Percentiles rank a stretch among this genome's conserved stretches.
These are phyloP conservation scores for Gymnoscelis rufifasciata DNA, from an alignment of 2,888 invertebrate species.

Conservation along the genomic window DNA sequence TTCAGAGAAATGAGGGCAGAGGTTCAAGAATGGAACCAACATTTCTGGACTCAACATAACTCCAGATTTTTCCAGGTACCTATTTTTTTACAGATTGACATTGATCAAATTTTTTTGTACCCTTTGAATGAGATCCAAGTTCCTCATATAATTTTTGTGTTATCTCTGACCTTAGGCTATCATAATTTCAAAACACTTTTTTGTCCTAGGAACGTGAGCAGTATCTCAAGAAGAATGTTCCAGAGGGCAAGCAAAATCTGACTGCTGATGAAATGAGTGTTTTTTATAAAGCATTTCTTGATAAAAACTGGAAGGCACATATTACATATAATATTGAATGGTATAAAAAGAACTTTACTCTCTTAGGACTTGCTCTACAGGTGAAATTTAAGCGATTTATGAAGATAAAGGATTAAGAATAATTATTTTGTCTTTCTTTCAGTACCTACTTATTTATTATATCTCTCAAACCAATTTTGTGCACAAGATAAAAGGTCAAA, in stretches of 20 bases:
- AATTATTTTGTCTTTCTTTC: neutral
- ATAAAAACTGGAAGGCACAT: constrained; percentile 88
- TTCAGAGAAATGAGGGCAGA: constrained; percentile 82
- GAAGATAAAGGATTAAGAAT: constrained; percentile 45
- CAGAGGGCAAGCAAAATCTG: constrained; percentile 74
- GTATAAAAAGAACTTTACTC: constrained; percentile 87
- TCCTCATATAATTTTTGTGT: neutral
- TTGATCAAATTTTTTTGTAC: too few relatives aligned
- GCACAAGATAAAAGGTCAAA: too few relatives aligned
- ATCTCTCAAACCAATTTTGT: too few relatives aligned
- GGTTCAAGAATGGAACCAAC: constrained; percentile 90
- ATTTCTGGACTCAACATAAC: constrained; percentile 91
- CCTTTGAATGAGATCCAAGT: neutral
- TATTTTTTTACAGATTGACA: constrained; percentile 8
- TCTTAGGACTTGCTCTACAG: constrained; percentile 81
- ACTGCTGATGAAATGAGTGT: constrained; percentile 92
- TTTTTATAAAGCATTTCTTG: constrained; percentile 91
- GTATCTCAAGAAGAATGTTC: constrained; percentile 72
- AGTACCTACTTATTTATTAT: too few relatives aligned
- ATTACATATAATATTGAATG: constrained; percentile 88
- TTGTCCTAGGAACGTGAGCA: constrained; percentile 74
- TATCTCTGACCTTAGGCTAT: constrained; percentile 13
- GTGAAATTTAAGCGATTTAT: constrained; percentile 72
- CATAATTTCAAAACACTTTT: constrained; percentile 2
- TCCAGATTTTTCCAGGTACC: constrained; percentile 82